These are phyloP conservation scores for Margaritifera margaritifera DNA, from an alignment of 2,888 invertebrate species.

Conservation along the genomic window DNA sequence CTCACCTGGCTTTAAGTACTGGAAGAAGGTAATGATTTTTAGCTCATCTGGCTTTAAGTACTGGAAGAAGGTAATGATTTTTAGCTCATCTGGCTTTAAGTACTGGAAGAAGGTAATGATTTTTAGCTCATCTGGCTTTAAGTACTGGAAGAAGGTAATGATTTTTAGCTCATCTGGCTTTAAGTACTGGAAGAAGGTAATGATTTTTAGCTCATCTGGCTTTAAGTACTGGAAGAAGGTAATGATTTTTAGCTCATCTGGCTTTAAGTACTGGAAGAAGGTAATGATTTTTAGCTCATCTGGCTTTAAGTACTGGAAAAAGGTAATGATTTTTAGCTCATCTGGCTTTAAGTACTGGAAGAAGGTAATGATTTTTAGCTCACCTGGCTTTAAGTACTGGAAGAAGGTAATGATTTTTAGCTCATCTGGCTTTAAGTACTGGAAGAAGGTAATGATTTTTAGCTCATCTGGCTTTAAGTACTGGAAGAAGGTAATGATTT, in stretches of 20 bases:
- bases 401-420: conserved; percentile 77
- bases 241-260: not conserved
- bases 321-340: conserved; percentile 75
- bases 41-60: conserved; percentile 76
- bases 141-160: conserved; percentile 87
- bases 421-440: conserved; percentile 79
- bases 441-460: conserved; percentile 79
- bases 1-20: conserved; percentile 79
- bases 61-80: conserved; percentile 81
- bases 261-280: conserved; percentile 85
- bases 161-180: not conserved
- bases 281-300: conserved; percentile 73
- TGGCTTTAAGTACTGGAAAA: conserved; percentile 83
- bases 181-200: conserved; percentile 88
- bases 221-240: conserved; percentile 90
- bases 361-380: conserved; percentile 76
- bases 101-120: conserved; percentile 85
- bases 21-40: conserved; percentile 79
- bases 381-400: conserved; percentile 81
- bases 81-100: not conserved
- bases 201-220: not conserved
- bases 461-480: conserved; percentile 76
- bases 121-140: not conserved
- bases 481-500: conserved; percentile 81
- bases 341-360: conserved; percentile 82